These are phyloP conservation scores for Ariopsis seemanni DNA, from an alignment of 2,113 vertebrate species.

Conservation along the genomic window DNA sequence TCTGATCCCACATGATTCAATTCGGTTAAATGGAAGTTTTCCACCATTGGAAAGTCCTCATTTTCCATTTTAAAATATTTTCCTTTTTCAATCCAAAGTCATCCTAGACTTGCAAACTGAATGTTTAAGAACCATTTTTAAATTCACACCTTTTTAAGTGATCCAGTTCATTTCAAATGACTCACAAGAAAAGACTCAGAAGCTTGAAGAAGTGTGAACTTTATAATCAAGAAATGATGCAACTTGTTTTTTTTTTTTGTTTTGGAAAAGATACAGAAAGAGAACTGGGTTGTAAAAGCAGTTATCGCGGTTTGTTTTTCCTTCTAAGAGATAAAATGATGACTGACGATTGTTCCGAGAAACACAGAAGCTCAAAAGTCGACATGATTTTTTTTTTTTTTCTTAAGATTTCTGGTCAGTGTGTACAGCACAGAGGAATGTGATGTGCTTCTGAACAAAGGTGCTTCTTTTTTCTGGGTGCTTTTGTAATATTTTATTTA, in stretches of 20 bases:
- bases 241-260: neutral
- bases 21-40: neutral
- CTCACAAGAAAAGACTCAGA: constrained; percentile 27
- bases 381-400: neutral
- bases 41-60: too few relatives aligned
- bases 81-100: neutral
- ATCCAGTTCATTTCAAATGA: neutral
- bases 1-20: neutral
- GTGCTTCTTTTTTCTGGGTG: neutral
- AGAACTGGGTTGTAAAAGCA: constrained; percentile 33
- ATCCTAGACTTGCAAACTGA: neutral
- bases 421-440: neutral
- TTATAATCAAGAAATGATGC: constrained; percentile 51
- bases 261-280: constrained; percentile 36
- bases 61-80: neutral
- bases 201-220: constrained; percentile 33
- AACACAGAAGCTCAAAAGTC: neutral
- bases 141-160: neutral
- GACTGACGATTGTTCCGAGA: constrained; percentile 1
- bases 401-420: neutral
- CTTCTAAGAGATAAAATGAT: constrained; percentile 9
- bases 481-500: neutral
- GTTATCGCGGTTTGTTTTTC: neutral
- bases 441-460: constrained; percentile 35
- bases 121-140: neutral